Percentiles rank a stretch among this genome's conserved stretches.
Evolutionary conservation across 2,113 vertebrate species (phyloP).

Genomic region (Fukomys damarensis): DNA sequence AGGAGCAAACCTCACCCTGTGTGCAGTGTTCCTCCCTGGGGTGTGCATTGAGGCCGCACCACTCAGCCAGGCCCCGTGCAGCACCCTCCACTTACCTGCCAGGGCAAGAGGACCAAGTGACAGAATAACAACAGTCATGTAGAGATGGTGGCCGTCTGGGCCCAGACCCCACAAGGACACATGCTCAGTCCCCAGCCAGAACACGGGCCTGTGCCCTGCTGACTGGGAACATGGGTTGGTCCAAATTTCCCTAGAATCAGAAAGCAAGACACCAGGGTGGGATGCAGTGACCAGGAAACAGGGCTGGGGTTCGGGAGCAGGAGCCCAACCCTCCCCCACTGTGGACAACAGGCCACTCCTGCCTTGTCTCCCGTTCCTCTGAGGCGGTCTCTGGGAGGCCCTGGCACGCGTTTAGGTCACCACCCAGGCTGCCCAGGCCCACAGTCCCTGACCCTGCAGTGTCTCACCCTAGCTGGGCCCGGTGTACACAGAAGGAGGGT

Average conservation of each 20-base stretch:
- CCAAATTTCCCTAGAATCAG: neutral
- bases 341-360: too few relatives aligned
- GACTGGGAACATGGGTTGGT: neutral
- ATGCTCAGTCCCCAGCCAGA: neutral
- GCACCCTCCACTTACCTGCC: rapidly evolving
- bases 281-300: neutral
- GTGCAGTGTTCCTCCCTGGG: neutral
- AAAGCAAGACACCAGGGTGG: neutral
- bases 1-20: neutral
- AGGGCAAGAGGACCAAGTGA: rapidly evolving
- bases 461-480: slow-evolving; percentile 88
- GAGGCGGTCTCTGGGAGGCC: neutral
- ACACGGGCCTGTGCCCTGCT: neutral
- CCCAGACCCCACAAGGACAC: neutral
- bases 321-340: rapidly evolving
- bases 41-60: neutral
- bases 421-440: neutral
- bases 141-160: rapidly evolving
- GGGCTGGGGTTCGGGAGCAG: too few relatives aligned
- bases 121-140: neutral
- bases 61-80: rapidly evolving
- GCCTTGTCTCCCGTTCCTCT: neutral
- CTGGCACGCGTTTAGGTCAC: neutral
- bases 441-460: neutral
- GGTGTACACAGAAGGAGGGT: slow-evolving; percentile 93